Conservation (phyloP, 1,140 invertebrate genomes). For the Plutomurus gul region DNA sequence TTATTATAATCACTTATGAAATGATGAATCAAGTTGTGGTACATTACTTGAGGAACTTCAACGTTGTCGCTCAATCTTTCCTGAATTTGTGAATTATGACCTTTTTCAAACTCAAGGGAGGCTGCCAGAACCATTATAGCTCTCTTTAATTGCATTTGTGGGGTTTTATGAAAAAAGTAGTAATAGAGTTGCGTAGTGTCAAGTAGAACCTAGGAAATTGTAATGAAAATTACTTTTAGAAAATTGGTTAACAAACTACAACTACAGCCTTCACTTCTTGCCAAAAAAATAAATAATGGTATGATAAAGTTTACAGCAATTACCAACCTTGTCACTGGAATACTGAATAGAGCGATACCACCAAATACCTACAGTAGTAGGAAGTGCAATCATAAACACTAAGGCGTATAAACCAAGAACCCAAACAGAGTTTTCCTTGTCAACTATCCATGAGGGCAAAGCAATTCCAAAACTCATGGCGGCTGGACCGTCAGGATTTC, state of each 20-base stretch:
- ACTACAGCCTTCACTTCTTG: too few species aligned
- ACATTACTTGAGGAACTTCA: constrained; percentile 84
- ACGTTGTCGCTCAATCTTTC: constrained; percentile 92
- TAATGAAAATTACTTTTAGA: too few species aligned
- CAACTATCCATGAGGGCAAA: constrained; percentile 99
- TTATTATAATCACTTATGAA: neutral
- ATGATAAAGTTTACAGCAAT: constrained; percentile 53
- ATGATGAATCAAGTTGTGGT: neutral
- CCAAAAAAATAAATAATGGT: too few species aligned
- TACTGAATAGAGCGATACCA: constrained; percentile 98
- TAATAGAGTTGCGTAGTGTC: constrained; percentile 96
- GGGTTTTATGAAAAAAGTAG: constrained; percentile 93
- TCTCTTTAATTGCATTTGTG: constrained; percentile 90
- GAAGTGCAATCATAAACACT: constrained; percentile 96
- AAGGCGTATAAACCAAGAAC: constrained; percentile 93
- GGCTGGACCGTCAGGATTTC: constrained; percentile 98
- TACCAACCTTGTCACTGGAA: constrained; percentile 82
- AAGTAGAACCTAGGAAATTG: constrained; percentile 75
- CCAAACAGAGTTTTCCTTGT: constrained; percentile 98
- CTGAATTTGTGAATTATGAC: constrained; percentile 90
- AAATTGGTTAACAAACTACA: neutral
- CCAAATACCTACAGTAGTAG: constrained; percentile 93
- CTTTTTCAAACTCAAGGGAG: constrained; percentile 93
- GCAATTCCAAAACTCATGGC: constrained; percentile 99
- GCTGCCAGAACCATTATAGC: constrained; percentile 95